phyloP scores from a whole-genome alignment of 2,888 invertebrate species.

The Carpatolechia fugitivella region DNA sequence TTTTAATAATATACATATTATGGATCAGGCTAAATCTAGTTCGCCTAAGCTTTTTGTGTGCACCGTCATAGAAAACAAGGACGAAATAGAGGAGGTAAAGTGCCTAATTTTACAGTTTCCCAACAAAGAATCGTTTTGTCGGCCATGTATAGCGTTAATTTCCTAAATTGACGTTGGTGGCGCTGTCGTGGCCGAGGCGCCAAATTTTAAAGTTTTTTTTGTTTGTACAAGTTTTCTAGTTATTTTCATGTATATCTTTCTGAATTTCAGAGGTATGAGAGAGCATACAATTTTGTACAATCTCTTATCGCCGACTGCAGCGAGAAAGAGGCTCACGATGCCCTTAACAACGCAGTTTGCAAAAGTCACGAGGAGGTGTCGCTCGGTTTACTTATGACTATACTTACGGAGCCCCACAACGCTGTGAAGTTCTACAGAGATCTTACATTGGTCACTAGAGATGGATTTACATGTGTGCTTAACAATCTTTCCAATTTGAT shows the following conservation, averaged over 20 bases:
- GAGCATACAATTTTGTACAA: slow-evolving; percentile 88
- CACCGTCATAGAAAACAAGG: slow-evolving; percentile 91
- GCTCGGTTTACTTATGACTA: slow-evolving; percentile 92
- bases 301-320: slow-evolving; percentile 89
- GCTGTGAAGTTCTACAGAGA: slow-evolving; percentile 94
- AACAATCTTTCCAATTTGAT: slow-evolving; percentile 91
- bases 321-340: slow-evolving; percentile 96
- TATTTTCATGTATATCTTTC: slow-evolving; percentile 33
- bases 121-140: slow-evolving; percentile 75
- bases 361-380: slow-evolving; percentile 97
- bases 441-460: slow-evolving; percentile 92
- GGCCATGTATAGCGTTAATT: slow-evolving; percentile 73
- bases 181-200: slow-evolving; percentile 65
- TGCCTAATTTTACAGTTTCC: slow-evolving; percentile 68
- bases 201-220: slow-evolving; percentile 54
- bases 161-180: slow-evolving; percentile 67
- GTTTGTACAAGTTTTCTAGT: slow-evolving; percentile 29
- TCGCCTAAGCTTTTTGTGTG: slow-evolving; percentile 89
- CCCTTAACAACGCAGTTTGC: slow-evolving; percentile 92
- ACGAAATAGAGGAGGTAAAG: slow-evolving; percentile 94
- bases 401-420: slow-evolving; percentile 90
- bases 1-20: slow-evolving; percentile 69
- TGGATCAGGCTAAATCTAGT: slow-evolving; percentile 80
- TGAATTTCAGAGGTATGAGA: slow-evolving; percentile 91
- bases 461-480: slow-evolving; percentile 91